Percentiles rank a stretch among this genome's conserved stretches.
Conservation (phyloP, 2,113 vertebrate genomes). For the Heterochromis multidens region DNA sequence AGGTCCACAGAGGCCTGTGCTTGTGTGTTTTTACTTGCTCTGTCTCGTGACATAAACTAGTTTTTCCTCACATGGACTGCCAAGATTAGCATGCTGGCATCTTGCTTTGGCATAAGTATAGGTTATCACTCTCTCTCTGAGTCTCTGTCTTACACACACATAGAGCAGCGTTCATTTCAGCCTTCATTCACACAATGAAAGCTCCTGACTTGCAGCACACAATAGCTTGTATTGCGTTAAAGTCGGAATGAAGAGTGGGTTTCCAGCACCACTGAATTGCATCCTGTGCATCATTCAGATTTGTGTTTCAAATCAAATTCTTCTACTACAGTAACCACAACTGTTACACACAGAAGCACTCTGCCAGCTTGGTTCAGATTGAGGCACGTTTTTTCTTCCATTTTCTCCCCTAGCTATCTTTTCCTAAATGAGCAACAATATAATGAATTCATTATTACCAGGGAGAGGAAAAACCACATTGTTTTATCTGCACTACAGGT, state of each 20-base stretch:
- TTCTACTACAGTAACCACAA: not conserved
- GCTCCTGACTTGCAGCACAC: conserved; percentile 31
- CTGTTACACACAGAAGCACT: not conserved
- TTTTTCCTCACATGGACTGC: not conserved
- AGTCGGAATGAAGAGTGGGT: conserved; percentile 11
- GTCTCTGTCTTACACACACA: not conserved
- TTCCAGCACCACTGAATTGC: conserved; percentile 13
- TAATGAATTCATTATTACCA: not conserved
- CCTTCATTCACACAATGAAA: conserved; percentile 33
- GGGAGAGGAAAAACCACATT: not conserved
- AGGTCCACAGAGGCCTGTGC: not conserved
- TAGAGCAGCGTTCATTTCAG: conserved; percentile 15
- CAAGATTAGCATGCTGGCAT: not conserved
- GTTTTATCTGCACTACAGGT: not conserved
- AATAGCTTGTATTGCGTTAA: conserved; percentile 41
- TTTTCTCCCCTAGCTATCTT: not conserved
- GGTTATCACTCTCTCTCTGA: not conserved
- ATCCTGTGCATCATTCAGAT: not conserved
- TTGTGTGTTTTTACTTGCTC: not conserved
- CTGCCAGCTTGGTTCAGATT: not conserved
- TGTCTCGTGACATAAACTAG: not conserved
- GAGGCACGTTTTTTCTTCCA: not conserved
- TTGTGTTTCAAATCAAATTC: not conserved
- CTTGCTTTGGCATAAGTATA: not conserved
- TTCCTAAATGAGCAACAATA: not conserved